Percentiles rank a stretch among this genome's conserved stretches.
Evolutionary conservation across 2,113 vertebrate species (phyloP).

Genomic region (Pseudopipra pipra): DNA sequence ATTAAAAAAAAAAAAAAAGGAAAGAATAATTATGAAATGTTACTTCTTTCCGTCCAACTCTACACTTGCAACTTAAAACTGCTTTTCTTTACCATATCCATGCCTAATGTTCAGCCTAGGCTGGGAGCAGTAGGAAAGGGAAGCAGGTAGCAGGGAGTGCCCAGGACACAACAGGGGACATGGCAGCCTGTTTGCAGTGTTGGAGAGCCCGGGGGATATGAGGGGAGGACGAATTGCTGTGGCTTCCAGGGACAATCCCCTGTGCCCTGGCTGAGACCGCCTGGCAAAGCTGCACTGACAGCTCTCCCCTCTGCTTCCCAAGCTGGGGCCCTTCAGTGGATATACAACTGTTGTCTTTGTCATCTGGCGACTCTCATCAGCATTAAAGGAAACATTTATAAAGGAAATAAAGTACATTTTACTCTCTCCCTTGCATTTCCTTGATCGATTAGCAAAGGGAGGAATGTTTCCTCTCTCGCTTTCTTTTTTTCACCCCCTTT

Average conservation of each 20-base stretch:
- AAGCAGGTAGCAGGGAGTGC: background rate
- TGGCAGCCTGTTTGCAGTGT: background rate
- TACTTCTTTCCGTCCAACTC: background rate
- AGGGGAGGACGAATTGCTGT: background rate
- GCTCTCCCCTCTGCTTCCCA: background rate
- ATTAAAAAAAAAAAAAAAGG: background rate
- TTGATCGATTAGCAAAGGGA: conserved; percentile 24
- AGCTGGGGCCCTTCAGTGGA: background rate
- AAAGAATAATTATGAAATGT: background rate
- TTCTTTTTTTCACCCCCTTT: background rate
- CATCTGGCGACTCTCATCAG: conserved; percentile 21
- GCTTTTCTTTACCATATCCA: background rate
- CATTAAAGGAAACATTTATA: conserved; percentile 26
- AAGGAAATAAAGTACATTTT: conserved; percentile 38
- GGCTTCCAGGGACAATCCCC: background rate
- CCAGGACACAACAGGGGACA: background rate
- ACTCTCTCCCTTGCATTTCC: conserved; percentile 17
- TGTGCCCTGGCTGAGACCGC: fast-evolving
- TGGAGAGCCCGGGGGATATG: background rate
- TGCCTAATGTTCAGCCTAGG: background rate
- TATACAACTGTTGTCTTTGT: background rate
- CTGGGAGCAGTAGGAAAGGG: background rate
- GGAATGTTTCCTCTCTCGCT: background rate
- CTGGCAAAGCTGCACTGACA: background rate
- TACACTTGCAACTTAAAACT: background rate